Evolutionary conservation across 2,888 invertebrate species (phyloP).

Genomic region (Torymus auratus): DNA sequence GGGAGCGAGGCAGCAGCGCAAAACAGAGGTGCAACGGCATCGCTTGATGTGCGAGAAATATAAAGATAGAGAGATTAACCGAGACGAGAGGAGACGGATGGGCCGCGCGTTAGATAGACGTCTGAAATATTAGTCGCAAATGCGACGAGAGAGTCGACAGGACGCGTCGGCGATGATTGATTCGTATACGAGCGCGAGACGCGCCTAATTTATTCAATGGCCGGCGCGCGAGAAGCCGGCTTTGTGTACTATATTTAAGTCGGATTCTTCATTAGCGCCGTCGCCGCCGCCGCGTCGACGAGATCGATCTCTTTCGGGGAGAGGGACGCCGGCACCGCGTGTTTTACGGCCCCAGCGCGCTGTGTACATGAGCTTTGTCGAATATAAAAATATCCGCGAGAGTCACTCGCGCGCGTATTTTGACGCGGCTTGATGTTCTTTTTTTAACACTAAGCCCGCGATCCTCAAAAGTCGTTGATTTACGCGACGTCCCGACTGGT

Average conservation of each 20-base stretch:
- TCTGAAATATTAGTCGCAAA: conserved; percentile 58
- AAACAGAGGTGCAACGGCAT: conserved; percentile 4
- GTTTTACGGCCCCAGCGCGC: too few relatives aligned
- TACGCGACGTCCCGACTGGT: neutral
- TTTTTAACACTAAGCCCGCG: neutral
- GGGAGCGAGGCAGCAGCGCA: neutral
- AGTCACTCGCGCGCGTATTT: neutral
- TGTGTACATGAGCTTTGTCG: neutral
- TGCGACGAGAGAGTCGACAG: conserved; percentile 26
- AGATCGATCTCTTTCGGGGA: conserved; percentile 28
- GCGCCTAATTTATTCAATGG: conserved; percentile 65
- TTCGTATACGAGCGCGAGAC: conserved; percentile 64
- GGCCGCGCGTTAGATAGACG: conserved; percentile 15
- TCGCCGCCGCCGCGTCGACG: neutral
- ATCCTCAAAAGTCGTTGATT: neutral
- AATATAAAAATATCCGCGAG: neutral
- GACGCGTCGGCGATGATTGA: conserved; percentile 64
- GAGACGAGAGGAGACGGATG: conserved; percentile 48
- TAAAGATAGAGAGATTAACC: conserved; percentile 51
- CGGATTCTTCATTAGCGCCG: conserved; percentile 37
- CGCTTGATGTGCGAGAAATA: conserved; percentile 3
- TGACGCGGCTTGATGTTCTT: neutral
- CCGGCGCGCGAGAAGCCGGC: conserved; percentile 40
- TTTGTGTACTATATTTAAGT: conserved; percentile 62
- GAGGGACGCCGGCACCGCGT: too few relatives aligned